These are phyloP conservation scores for Catharus minimus DNA, from an alignment of 2,113 vertebrate genomes.

Conservation along the genomic window DNA sequence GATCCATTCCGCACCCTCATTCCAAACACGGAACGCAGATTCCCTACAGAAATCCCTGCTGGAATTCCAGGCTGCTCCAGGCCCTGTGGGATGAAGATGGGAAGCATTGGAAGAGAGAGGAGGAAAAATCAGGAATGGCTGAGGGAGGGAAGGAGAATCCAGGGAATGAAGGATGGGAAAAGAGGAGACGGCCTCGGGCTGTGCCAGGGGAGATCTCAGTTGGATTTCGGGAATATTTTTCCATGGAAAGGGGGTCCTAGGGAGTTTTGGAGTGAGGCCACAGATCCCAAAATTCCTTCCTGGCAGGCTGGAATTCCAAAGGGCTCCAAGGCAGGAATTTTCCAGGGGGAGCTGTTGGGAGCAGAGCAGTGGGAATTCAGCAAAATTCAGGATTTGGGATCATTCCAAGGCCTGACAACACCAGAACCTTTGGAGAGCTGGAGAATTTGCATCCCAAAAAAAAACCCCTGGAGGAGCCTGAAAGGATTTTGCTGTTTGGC, in stretches of 20 bases:
- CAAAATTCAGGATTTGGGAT: neutral
- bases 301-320: neutral
- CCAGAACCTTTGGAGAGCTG: too few relatives aligned
- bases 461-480: neutral
- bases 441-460: neutral
- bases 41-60: neutral
- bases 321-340: neutral
- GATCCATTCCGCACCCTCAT: too few relatives aligned
- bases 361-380: neutral
- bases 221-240: neutral
- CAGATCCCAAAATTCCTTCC: neutral
- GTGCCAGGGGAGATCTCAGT: rapidly evolving
- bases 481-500: neutral
- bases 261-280: neutral
- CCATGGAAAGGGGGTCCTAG: neutral
- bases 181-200: neutral
- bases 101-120: neutral
- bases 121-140: neutral
- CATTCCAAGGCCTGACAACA: neutral
- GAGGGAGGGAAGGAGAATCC: neutral
- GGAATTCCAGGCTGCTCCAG: neutral
- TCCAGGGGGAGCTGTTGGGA: neutral
- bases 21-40: rapidly evolving
- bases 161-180: neutral
- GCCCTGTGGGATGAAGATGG: neutral